Base-by-base conservation (phyloP, 2,113 vertebrate genomes). In the Aspidoscelis tigris region DNA sequence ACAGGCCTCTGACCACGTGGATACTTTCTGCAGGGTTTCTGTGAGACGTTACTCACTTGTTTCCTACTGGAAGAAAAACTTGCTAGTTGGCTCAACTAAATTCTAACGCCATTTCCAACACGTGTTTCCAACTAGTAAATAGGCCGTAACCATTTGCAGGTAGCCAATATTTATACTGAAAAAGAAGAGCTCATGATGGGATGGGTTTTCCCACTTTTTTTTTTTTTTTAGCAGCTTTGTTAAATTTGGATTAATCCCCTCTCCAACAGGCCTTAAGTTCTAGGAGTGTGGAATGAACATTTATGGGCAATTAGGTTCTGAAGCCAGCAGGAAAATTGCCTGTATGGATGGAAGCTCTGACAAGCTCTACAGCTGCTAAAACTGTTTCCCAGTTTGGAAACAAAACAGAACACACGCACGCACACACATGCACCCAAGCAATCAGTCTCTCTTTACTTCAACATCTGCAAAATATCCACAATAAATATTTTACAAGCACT, bases 251-350 rank as follows among this genome's bases (percentile, higher is more conserved):
- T 93, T 90, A 82, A 81, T 93, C 93, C 90, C 79, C 91, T 92
- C 90, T 93, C 85, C 82, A 87, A 92, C 85, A 85, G 88, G 81
- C 90, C 91, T 93, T 84, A 89, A 73, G 22, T 88, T 86, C 86
- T 86, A 44, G 16, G 82, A 89, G 76, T 91, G 79, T 88, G 83
- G 81, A 89, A 87, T 85, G 89, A 93, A 86, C 92, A 87, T 88
- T 76, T 90, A 95, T 88, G 93, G 90, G 90, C 90, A 90, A 93
- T 93, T 92, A 92, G 92, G 86, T 93, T 85, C 89, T 89, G 85
- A 86, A 85, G 81, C 89, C 89, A 90, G 88, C 87, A 89, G 88
- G 90, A 90, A 93, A 90, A 89, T 88, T 82, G 81, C 88, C 87
- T 91, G 85, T 77, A 86, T 0, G 87, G 89, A 91, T 93, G 89